Evolutionary conservation across 64 coral and sea anemone genomes (phyloP).

Genomic region (Anthopleura sola): DNA sequence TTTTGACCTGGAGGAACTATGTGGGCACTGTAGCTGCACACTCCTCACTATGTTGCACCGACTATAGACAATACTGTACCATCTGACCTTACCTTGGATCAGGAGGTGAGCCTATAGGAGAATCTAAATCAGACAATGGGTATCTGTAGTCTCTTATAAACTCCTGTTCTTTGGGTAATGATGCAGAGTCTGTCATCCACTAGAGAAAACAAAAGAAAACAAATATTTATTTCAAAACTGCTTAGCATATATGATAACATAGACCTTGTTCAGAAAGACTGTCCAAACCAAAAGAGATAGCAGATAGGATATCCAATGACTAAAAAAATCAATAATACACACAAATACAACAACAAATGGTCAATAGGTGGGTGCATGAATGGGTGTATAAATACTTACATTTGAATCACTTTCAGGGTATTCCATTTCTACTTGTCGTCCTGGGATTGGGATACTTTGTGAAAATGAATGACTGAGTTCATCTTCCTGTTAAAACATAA

Average conservation of each 20-base stretch:
- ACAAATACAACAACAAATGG: no score
- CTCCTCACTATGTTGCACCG: background rate
- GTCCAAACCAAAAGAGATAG: no score
- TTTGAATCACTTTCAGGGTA: constrained; percentile 5
- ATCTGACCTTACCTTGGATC: constrained; percentile 34
- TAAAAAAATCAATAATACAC: no score
- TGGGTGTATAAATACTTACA: background rate
- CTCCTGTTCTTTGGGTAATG: constrained; percentile 17
- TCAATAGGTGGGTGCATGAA: background rate
- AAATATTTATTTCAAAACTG: background rate
- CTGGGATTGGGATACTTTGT: constrained; percentile 77
- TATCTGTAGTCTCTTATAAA: constrained; percentile 29
- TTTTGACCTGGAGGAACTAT: no score
- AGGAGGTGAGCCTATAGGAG: constrained; percentile 82
- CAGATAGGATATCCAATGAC: no score
- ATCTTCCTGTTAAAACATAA: constrained; percentile 3
- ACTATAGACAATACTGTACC: no score
- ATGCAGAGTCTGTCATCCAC: constrained; percentile 35
- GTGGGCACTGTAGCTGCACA: no score
- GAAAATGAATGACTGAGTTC: constrained; percentile 15
- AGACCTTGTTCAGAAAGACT: no score
- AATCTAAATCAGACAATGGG: constrained; percentile 90
- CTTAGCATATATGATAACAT: background rate
- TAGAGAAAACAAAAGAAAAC: background rate
- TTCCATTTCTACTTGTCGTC: constrained; percentile 18